Evolutionary conservation across 2,113 vertebrate species (phyloP), one percentile per base, ranked within the genome.

Genomic region (Pangasianodon gigas): DNA sequence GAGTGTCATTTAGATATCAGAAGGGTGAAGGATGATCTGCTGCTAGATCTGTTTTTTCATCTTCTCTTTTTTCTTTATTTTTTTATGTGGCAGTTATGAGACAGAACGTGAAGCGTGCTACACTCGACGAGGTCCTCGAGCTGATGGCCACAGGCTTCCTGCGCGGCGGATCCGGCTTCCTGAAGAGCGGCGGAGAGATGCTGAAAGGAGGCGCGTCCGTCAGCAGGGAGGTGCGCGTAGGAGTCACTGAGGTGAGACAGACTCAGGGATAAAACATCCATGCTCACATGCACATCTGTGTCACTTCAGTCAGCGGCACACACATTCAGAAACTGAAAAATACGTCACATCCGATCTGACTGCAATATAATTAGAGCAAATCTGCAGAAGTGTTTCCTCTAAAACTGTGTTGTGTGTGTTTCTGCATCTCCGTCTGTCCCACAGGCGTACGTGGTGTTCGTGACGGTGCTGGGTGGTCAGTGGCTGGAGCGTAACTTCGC

Each of bases 101-200:
- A 24, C 98, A 99, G 95, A 99, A 99, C 10, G 97, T 99, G 93
- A 99, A 98, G 92, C 97, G 97, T 90, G 98, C 98, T 37, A 98
- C 97, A 0, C 95, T 99, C 83, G 98, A 99, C 83, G 98, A 99
- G 90, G 98, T 99, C 87, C 96, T 99, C 91, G 98, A 99, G 93
- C 96, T 99, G 54, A 97, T 99, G 98, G 96, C 98, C 91, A 99
- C 98, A 0, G 98, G 98, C 81, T 99, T 99, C 94, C 95, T 99
- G 65, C 97, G 98, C 4, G 98, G 98, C 26, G 98, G 98, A 10
- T 99, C 98, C 48, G 97, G 98, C 91, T 99, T 99, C 94, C 94
- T 99, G 14, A 98, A 99, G 94, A 99, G 98, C 0, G 98, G 98
- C 60, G 98, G 98, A 86, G 98, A 99, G 93, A 99, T 99, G 98